Evolutionary conservation across 2,113 vertebrate genomes (phyloP).

Genomic region (Suricata suricatta): DNA sequence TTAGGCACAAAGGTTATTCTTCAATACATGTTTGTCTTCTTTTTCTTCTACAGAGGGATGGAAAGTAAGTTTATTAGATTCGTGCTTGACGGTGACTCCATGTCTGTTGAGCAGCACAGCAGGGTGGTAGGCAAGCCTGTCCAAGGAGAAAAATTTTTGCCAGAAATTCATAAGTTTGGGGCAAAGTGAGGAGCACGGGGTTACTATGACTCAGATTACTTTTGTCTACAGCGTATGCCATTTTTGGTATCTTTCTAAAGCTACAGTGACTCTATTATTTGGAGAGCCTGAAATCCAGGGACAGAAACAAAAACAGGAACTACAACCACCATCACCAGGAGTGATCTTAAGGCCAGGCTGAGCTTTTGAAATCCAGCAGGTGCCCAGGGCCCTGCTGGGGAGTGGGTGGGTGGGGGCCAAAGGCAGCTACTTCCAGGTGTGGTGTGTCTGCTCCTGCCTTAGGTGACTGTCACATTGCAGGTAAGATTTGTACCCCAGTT

Average conservation of each 20-base stretch:
- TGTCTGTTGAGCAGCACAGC: fast-evolving
- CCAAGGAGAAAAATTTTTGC: background rate
- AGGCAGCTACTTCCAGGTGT: background rate
- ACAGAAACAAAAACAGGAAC: background rate
- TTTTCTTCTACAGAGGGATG: background rate
- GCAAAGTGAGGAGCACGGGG: background rate
- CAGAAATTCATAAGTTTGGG: background rate
- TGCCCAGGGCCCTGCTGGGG: background rate
- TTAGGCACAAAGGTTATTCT: background rate
- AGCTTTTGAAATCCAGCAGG: background rate
- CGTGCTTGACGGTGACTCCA: fast-evolving
- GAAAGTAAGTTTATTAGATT: background rate
- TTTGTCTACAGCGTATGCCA: background rate
- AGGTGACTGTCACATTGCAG: fast-evolving
- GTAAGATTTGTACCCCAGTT: background rate
- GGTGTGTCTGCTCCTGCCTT: background rate
- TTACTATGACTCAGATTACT: background rate
- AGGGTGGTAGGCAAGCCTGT: background rate
- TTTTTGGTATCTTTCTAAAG: background rate
- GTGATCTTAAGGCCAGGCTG: fast-evolving
- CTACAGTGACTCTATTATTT: no score
- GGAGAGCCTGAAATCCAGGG: background rate
- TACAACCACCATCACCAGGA: fast-evolving
- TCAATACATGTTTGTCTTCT: background rate
- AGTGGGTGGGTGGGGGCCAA: no score